Base-by-base conservation (phyloP, 2,113 vertebrate species). In the Polypterus bichir region DNA sequence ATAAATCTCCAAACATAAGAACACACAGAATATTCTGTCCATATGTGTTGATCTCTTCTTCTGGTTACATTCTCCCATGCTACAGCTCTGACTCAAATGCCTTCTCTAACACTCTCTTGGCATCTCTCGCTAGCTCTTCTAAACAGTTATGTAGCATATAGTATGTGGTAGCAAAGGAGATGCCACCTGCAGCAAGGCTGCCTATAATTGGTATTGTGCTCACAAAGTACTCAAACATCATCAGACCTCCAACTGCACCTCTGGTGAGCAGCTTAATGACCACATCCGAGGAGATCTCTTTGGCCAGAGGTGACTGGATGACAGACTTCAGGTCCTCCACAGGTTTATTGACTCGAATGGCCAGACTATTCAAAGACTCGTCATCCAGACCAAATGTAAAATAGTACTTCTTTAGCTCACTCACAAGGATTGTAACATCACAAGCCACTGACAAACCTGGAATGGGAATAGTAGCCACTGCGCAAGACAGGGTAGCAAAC, bases 331-430 rank as follows among this genome's bases (percentile, higher is more conserved):
- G 49, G 5, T 46, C 49, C 44, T n/a, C 44, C 49, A 61, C 49
- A 61, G 49, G 60, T 61, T 61, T 61, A 11, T 46, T 45, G 7
- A 45, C 49, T 44, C 1, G n/a, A 3, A 7, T 61, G 49, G 60
- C 60, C 7, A 61, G 49, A 62, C 64, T 80, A 48, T 61, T 4
- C 54, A 83, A 72, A 0, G 78, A 80, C 49, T 79, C 68, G 0
- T 78, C 71, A 4, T 83, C 79, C 59, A 84, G 69, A 46, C 81
- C 73, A 0, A 83, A 81, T 60, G 67, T 69, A 57, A 68, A 57
- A 57, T 76, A 74, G 61, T 80, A 74, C 7, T 59, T 63, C 0
- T 71, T 64, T 62, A 85, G 65, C 1, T 72, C 71, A 46, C 46
- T 61, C 1, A 70, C 3, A n/a, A 81, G 68, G 56, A 81, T 69